Evolutionary conservation across 35 echinoderm and acorn worm genomes (phyloP), one percentile per base, ranked within the genome.

Genomic region (Amphiura filiformis): DNA sequence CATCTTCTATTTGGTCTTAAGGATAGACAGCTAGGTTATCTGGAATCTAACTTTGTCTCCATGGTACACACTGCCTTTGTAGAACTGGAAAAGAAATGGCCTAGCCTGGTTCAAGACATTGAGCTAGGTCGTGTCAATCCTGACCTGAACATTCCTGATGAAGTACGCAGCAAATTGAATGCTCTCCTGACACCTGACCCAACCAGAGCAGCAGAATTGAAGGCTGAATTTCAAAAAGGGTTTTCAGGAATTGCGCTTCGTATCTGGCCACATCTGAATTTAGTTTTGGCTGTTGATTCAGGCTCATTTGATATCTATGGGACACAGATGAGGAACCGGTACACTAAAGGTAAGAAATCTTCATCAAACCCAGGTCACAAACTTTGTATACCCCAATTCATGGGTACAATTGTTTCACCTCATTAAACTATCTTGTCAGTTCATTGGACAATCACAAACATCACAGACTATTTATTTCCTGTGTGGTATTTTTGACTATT

Each of bases 31-130:
- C 88, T 97, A 36, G 94, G 94, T 3, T 87, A 81, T 14, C 39
- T 97, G 2, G 91, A 97, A 78, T 91, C 94, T 35, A 93, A 97
- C 39, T 97, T 97, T 97, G 91, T 84, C 32, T 90, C 94, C 38
- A 75, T 93, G 1, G 44, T 97, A 14, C 83, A 91, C 40, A 90
- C 83, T 39, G 91, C 84, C 22, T 97, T 97, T 80, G 88, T 90
- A 23, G 88, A 89, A 31, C 44, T 97, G 40, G 91, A 93, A 38
- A 40, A 49, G 0, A 89, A 97, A 32, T 97, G 94, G 94, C 31
- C 39, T 14, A 81, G 90, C 17, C 37, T 97, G 18, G 91, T 93
- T 2, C 79, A 80, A 75, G 94, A 97, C 39, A 97, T 97, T n/a
- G 87, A 90, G 33, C 13, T 12, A 1, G 94, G 94, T 0, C 31